These are phyloP conservation scores for Callionymus lyra DNA, from an alignment of 2,113 vertebrate species.

Conservation along the genomic window DNA sequence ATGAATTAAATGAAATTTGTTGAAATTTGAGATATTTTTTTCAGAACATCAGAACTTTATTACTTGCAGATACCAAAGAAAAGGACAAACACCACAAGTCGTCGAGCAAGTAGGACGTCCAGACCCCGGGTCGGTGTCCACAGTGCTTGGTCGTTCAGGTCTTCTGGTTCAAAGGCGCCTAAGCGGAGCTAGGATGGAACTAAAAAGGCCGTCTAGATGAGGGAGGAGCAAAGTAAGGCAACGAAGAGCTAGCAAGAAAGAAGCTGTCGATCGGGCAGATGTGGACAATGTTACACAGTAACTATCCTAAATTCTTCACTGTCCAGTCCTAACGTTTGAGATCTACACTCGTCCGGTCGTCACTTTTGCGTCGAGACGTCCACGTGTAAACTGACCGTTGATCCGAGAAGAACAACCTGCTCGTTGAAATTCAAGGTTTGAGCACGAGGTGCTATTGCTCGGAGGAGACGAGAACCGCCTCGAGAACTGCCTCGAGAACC, in stretches of 20 bases:
- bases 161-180: conserved; percentile 29
- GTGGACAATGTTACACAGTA: conserved; percentile 67
- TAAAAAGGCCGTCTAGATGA: conserved; percentile 41
- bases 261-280: conserved; percentile 47
- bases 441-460: too few species aligned
- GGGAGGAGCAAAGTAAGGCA: conserved; percentile 56
- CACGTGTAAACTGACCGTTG: background rate
- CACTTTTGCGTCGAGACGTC: conserved; percentile 38
- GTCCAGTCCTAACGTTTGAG: conserved; percentile 20
- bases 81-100: conserved; percentile 43
- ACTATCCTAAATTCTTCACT: conserved; percentile 52
- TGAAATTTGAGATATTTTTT: too few species aligned
- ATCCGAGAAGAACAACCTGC: too few species aligned
- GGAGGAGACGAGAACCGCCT: too few species aligned
- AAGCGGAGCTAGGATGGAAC: conserved; percentile 30
- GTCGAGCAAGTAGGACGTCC: conserved; percentile 37
- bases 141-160: conserved; percentile 56
- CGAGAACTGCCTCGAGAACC: too few species aligned
- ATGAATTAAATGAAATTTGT: too few species aligned
- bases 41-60: conserved; percentile 39
- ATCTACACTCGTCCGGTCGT: conserved; percentile 22
- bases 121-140: conserved; percentile 33
- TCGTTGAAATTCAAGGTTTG: too few species aligned
- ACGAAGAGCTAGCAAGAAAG: conserved; percentile 57
- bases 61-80: conserved; percentile 52